Base-by-base conservation (phyloP, 64 coral and sea anemone species). In the Catalaphyllia jardinei region DNA sequence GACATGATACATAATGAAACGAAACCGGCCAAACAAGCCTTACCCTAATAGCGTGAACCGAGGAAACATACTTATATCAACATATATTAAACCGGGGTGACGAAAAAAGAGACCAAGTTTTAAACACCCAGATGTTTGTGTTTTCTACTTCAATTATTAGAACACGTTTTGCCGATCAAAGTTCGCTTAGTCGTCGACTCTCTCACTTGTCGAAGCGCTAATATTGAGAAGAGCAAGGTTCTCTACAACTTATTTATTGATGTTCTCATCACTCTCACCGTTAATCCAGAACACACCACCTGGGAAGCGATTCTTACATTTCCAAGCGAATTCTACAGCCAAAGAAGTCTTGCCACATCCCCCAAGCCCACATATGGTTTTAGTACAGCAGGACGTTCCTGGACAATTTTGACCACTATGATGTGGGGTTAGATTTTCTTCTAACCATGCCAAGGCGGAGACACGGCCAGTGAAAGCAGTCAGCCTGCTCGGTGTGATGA, bases 211-310 rank as follows among this genome's bases (percentile, higher is more conserved):
- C 30, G 13, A 8, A 4, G 29, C 69, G 13, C 9, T 22, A 28
- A 12, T 29, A 57, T 28, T 33, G 6, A 75, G 51, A 28, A 46
- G 86, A 33, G 50, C 72, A 87, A 87, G 71, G 42, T 74, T 75
- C 74, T 87, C 39, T 4, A 8, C 35, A 16, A 87, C 50, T 29
- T 71, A 87, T 14, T 55, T 29, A 52, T 38, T 13, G 22, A 75
- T 59, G 31, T 87, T 75, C 15, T 49, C 46, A 25, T 87, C 86
- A 52, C 82, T 86, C 20, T 86, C 82, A 1, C 35, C 82, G 60
- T 86, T 86, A 18, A 86, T 67, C 82, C 82, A 87, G 55, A 73
- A 87, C 46, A 87, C 73, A 0, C 85, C 85, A 63, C 85, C 67
- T 73, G 85, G 65, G 31, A 86, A 86, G 22, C 59, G 62, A 86